Conservation (phyloP, 2,888 invertebrate genomes). For the Dolichomitus sp. region DNA sequence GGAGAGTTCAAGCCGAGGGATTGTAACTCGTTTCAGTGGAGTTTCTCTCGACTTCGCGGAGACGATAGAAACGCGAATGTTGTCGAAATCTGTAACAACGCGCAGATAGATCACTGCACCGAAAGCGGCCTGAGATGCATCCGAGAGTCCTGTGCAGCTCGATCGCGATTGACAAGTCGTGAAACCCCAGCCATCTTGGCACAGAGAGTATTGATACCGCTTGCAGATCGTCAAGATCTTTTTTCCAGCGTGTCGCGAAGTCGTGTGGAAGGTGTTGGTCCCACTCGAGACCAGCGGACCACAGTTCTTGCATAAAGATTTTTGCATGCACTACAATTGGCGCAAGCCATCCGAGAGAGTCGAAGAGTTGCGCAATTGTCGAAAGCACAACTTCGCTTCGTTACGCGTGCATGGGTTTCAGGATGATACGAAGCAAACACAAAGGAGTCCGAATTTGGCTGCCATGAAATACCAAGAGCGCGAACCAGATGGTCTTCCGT, state of each 20-base stretch:
- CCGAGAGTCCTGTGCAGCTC: conserved; percentile 66
- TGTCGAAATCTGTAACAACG: no score
- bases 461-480: conserved; percentile 1
- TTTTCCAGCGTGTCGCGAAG: background rate
- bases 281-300: conserved; percentile 1
- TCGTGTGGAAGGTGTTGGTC: background rate
- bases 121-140: conserved; percentile 65
- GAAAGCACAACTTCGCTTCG: conserved; percentile 5
- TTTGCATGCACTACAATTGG: conserved; percentile 2
- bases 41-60: conserved; percentile 7
- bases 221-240: background rate
- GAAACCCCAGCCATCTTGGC: no score
- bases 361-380: background rate
- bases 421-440: background rate
- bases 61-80: no score
- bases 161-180: no score
- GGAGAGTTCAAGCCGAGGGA: conserved; percentile 16
- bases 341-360: no score
- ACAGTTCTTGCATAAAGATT: conserved; percentile 20
- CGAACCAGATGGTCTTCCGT: background rate
- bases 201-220: background rate
- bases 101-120: no score
- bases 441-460: background rate
- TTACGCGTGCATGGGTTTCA: background rate
- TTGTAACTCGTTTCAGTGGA: conserved; percentile 16